A percentile compares a stretch with the other conserved stretches of the same genome.
These are phyloP conservation scores for Drosophila sproati DNA, from an alignment of 1,140 invertebrate genomes.

Conservation along the genomic window DNA sequence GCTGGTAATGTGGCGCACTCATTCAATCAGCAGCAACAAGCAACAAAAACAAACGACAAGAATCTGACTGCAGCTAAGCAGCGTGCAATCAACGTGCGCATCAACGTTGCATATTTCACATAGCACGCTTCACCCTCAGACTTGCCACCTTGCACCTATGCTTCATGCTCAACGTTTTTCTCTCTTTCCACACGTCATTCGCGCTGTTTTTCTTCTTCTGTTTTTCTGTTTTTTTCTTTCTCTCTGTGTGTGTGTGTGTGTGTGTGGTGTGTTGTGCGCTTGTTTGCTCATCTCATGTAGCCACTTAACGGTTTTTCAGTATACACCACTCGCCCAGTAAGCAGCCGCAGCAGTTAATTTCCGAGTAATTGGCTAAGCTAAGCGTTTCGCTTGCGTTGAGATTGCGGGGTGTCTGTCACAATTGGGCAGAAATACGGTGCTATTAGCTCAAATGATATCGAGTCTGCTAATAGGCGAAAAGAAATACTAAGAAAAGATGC, in stretches of 20 bases:
- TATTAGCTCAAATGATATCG: slow-evolving; percentile 11
- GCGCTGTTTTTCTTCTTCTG: slow-evolving; percentile 1
- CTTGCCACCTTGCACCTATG: background rate
- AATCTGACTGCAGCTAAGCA: slow-evolving; percentile 31
- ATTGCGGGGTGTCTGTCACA: slow-evolving; percentile 48
- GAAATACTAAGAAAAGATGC: too few relatives aligned
- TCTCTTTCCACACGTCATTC: slow-evolving; percentile 47
- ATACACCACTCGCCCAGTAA: slow-evolving; percentile 61
- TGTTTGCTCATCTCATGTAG: slow-evolving; percentile 53
- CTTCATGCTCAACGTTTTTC: background rate
- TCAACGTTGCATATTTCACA: slow-evolving; percentile 66
- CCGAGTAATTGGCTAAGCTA: slow-evolving; percentile 79
- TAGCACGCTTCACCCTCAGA: slow-evolving; percentile 9
- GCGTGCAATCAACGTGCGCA: slow-evolving; percentile 67
- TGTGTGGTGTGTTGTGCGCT: slow-evolving; percentile 37
- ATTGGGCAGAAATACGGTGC: slow-evolving; percentile 58
- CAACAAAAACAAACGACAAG: slow-evolving; percentile 10
- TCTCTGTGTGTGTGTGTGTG: slow-evolving; percentile 2
- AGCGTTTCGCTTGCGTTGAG: slow-evolving; percentile 75
- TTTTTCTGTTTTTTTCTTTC: background rate
- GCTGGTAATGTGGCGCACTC: slow-evolving; percentile 63
- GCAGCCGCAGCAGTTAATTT: slow-evolving; percentile 70
- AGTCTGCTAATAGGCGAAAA: slow-evolving; percentile 3
- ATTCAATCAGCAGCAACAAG: slow-evolving; percentile 61
- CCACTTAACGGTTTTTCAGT: slow-evolving; percentile 76